Evolutionary conservation across 30 jellyfish, hydroid and myxozoan genomes (phyloP).

Genomic region (Mastigias papua): DNA sequence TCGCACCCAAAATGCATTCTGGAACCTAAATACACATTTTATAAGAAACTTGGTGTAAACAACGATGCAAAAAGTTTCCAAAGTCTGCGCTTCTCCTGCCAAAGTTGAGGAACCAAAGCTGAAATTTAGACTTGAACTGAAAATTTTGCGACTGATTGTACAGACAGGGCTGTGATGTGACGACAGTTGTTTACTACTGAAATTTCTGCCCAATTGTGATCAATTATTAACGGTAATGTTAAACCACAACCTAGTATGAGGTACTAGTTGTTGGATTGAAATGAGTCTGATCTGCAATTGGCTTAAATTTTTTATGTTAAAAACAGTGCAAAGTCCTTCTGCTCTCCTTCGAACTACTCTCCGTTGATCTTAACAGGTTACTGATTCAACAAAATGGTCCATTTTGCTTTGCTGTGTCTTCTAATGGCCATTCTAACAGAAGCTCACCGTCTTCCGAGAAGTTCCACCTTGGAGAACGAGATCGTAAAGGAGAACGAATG

Average conservation of each 20-base stretch:
- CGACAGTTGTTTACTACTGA: background rate
- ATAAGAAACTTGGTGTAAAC: too few species aligned
- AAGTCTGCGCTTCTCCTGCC: too few species aligned
- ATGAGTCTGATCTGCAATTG: background rate
- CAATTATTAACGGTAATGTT: background rate
- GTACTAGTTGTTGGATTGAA: background rate
- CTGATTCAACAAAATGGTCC: background rate
- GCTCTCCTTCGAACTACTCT: background rate
- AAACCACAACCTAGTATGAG: slow-evolving; percentile 48
- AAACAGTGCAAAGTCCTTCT: background rate
- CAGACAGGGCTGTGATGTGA: too few species aligned
- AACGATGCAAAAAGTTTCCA: too few species aligned
- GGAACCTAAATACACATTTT: too few species aligned
- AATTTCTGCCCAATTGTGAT: background rate
- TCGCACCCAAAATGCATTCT: too few species aligned
- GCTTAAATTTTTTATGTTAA: background rate
- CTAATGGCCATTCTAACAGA: background rate
- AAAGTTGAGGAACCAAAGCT: too few species aligned
- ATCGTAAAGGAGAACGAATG: slow-evolving; percentile 24
- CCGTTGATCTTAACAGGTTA: background rate
- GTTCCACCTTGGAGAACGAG: slow-evolving; percentile 7
- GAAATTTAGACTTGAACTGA: too few species aligned
- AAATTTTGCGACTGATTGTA: too few species aligned
- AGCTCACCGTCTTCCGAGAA: slow-evolving; percentile 1
- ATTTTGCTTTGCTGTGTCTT: background rate